A percentile compares a stretch with the other conserved stretches of the same genome.
phyloP scores from a whole-genome alignment of 2,113 vertebrate genomes.

The Amblyopsis rosae region DNA sequence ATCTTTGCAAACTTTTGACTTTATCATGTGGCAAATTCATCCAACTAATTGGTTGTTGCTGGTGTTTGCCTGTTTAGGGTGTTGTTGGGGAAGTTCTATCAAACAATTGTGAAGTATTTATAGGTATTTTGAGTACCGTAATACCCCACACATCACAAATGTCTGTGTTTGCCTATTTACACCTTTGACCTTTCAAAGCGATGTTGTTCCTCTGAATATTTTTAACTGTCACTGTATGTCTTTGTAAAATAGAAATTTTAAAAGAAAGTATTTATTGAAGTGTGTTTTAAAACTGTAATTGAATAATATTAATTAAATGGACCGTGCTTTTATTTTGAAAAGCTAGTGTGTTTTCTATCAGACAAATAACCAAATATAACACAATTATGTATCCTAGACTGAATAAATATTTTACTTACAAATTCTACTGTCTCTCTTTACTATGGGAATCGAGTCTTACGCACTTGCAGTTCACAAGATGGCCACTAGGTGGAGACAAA shows the following conservation, averaged over 20 bases:
- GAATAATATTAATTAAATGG: slow-evolving; percentile 64
- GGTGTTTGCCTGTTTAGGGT: slow-evolving; percentile 30
- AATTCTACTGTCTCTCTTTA: slow-evolving; percentile 4
- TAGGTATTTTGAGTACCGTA: slow-evolving; percentile 31
- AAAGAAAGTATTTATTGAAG: slow-evolving; percentile 78
- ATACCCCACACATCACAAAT: slow-evolving; percentile 37
- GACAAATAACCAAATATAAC: slow-evolving; percentile 71
- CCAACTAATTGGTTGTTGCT: slow-evolving; percentile 15
- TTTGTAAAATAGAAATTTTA: slow-evolving; percentile 62
- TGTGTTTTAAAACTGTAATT: slow-evolving; percentile 69
- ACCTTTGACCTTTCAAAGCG: slow-evolving; percentile 52
- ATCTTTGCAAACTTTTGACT: slow-evolving; percentile 30
- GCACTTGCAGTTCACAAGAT: background rate
- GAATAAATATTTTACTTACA: slow-evolving; percentile 79
- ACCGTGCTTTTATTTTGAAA: slow-evolving; percentile 80
- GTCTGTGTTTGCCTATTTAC: slow-evolving; percentile 49
- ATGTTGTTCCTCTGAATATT: slow-evolving; percentile 49
- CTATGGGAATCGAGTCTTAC: background rate
- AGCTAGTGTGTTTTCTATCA: slow-evolving; percentile 77
- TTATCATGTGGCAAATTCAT: slow-evolving; percentile 10
- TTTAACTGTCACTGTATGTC: slow-evolving; percentile 51
- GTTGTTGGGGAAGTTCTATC: slow-evolving; percentile 41
- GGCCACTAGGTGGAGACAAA: slow-evolving; percentile 52
- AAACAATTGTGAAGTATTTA: slow-evolving; percentile 32
- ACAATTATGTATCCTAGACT: slow-evolving; percentile 66